phyloP scores from a whole-genome alignment of 2,113 vertebrate genomes.

The Phaetusa simplex region DNA sequence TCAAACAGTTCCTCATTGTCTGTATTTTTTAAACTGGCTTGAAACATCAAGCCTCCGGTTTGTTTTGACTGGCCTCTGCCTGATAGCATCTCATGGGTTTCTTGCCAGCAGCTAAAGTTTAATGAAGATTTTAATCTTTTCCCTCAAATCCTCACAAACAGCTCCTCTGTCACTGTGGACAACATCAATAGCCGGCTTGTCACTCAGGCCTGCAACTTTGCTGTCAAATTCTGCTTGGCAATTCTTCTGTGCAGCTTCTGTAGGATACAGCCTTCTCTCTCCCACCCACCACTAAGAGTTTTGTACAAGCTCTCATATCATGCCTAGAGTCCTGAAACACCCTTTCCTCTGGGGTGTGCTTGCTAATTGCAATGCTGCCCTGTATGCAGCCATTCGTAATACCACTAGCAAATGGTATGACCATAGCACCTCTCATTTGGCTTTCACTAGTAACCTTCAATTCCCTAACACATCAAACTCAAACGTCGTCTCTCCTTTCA shows the following conservation, averaged over 20 bases:
- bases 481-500: not conserved
- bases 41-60: not conserved
- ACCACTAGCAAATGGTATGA: not conserved
- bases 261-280: not conserved
- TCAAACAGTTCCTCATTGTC: constrained; percentile 1
- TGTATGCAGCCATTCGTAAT: not conserved
- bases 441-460: not conserved
- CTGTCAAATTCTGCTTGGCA: not conserved
- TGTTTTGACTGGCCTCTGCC: constrained; percentile 28
- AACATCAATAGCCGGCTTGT: not conserved
- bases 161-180: not conserved
- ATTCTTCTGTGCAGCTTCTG: not conserved
- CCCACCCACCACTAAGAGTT: not conserved
- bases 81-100: not conserved
- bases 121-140: not conserved
- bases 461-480: not conserved
- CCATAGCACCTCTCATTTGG: not conserved
- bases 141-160: not conserved
- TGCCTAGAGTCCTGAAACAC: not conserved
- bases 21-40: not conserved
- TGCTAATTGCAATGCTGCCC: not conserved
- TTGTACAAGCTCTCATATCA: not conserved
- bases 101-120: not conserved
- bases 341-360: not conserved
- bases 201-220: not conserved